These are phyloP conservation scores for Anas bahamensis DNA, from an alignment of 2,797 vertebrate genomes.

Conservation along the genomic window DNA sequence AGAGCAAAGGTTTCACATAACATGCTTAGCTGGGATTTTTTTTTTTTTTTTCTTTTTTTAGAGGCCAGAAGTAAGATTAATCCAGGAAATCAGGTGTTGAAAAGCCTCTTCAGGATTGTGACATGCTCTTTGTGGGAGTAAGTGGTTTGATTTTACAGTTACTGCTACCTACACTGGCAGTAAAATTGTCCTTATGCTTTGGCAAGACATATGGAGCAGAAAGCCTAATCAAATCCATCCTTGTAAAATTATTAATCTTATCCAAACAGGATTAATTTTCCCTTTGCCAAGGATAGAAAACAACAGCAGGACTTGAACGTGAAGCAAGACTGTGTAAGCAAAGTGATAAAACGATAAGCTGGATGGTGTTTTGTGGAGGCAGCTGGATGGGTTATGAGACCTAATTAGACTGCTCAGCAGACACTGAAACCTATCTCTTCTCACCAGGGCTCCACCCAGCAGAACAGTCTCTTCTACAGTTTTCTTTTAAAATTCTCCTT, in stretches of 20 bases:
- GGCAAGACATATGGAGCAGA: not conserved
- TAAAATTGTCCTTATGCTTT: not conserved
- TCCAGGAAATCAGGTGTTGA: not conserved
- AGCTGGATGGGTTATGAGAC: not conserved
- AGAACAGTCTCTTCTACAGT: not conserved
- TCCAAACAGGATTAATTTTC: not conserved
- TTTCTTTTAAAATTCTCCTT: not conserved
- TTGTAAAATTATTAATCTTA: not conserved
- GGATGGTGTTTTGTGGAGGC: not conserved
- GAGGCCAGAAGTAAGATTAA: not conserved
- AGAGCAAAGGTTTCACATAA: not conserved
- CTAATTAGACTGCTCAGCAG: conserved; percentile 21
- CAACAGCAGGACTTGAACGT: not conserved
- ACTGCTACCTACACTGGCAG: not conserved
- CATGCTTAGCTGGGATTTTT: not conserved
- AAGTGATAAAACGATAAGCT: not conserved
- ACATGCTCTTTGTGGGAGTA: not conserved
- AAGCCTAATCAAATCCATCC: not conserved
- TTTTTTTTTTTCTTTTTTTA: not conserved
- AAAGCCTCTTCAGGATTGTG: not conserved
- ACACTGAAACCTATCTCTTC: not conserved
- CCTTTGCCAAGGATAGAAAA: not conserved
- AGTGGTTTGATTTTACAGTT: not conserved
- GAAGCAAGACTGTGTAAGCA: not conserved
- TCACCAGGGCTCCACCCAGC: not conserved